Base-by-base conservation (phyloP, 2,797 vertebrate genomes). In the Anas flavirostris region DNA sequence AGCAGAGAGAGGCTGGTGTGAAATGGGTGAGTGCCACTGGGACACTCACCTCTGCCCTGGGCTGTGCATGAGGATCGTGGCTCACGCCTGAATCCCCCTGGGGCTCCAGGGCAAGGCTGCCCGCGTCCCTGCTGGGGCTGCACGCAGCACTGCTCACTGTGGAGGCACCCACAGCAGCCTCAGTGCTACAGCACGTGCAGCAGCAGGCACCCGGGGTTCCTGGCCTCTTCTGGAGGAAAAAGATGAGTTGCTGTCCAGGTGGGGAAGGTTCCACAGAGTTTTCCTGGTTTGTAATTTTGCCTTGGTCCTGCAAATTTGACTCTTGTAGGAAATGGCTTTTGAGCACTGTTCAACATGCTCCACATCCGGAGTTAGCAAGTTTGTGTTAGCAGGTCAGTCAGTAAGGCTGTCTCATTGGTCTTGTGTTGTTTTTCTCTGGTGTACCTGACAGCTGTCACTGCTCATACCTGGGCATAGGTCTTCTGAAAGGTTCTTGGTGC, bases 11-110 rank as follows among this genome's bases (percentile, higher is more conserved):
- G 19, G 12, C 55, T 13, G 55, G 31, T n/a, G 19, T 19, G 18
- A 62, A 28, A 19, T 7, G 37, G 28, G 37, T 19, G 28, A 13
- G 37, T 41, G 15, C 18, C 3, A 26, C 18, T 2, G 26, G 59
- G 37, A 29, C 3, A 11, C 3, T 3, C 17, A 17, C 37, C 60
- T 41, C 37, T 19, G 60, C 37, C 37, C 23, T 5, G 2, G 23
- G 23, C 10, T 37, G 59, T 13, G 37, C 19, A 8, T 1, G 1
- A 11, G 60, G 37, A 63, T 1, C 3, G 2, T 19, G 26, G 6
- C 37, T 13, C 39, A 6, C 8, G 18, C 60, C 28, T 28, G 18
- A 19, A 41, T 41, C 12, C 37, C 26, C 43, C 43, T 44, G 37
- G 59, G 35, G 59, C 59, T 62, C 35, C 4, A 3, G 11, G 17